Percentiles rank a stretch among this genome's conserved stretches.
phyloP scores from a whole-genome alignment of 2,113 vertebrate species.

The Tautogolabrus adspersus region DNA sequence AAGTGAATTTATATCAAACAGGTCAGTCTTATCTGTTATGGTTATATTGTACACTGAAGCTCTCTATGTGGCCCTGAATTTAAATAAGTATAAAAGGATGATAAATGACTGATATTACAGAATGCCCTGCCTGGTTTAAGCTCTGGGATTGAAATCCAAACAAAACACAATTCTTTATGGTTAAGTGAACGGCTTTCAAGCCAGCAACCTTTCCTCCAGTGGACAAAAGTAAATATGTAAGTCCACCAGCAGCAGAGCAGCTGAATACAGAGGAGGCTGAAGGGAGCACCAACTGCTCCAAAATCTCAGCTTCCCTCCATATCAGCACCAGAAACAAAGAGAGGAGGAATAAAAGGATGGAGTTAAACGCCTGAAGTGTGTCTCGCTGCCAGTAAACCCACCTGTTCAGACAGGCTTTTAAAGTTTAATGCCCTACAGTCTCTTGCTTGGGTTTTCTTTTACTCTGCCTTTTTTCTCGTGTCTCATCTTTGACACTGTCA shows the following conservation, averaged over 20 bases:
- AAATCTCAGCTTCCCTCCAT: conserved; percentile 55
- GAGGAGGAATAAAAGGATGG: conserved; percentile 38
- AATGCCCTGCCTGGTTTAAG: neutral
- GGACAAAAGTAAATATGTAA: conserved; percentile 52
- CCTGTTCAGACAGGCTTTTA: conserved; percentile 69
- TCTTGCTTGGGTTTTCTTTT: conserved; percentile 11
- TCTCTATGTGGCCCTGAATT: neutral
- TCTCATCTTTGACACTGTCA: conserved; percentile 23
- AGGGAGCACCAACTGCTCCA: conserved; percentile 42
- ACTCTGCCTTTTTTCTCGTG: conserved; percentile 11
- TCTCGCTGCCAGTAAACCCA: conserved; percentile 54
- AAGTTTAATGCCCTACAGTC: conserved; percentile 53
- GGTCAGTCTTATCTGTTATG: neutral
- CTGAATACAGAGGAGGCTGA: conserved; percentile 37
- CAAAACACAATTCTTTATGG: neutral
- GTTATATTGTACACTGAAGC: neutral
- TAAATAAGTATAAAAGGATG: neutral
- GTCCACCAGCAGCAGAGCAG: conserved; percentile 31
- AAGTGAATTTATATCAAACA: neutral
- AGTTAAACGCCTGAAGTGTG: conserved; percentile 41
- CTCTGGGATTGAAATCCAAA: neutral
- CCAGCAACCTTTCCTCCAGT: conserved; percentile 23
- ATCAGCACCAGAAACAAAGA: conserved; percentile 35
- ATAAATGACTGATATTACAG: conserved; percentile 10
- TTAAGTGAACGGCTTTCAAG: neutral